Conservation (phyloP, 2,113 vertebrate genomes). For the Hirundichthys speculiger region DNA sequence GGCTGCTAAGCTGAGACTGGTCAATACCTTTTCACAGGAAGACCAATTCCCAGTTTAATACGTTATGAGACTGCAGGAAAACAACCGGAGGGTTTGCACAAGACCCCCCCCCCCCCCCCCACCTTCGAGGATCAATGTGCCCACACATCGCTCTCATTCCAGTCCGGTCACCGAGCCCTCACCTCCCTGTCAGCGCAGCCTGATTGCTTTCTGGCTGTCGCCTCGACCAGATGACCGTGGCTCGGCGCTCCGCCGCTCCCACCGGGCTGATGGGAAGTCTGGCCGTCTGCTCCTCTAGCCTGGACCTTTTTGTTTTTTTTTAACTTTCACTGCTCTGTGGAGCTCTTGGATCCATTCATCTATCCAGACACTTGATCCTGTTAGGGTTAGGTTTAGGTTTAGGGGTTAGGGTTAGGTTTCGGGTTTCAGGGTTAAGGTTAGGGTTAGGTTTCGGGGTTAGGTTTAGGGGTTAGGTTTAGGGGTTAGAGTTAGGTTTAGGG, state of each 20-base stretch:
- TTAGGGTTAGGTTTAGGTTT: too few species aligned
- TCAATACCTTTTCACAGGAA: slow-evolving; percentile 5
- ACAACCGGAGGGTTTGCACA: slow-evolving; percentile 7
- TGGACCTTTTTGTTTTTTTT: too few species aligned
- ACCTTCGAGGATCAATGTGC: slow-evolving; percentile 16
- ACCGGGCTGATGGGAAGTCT: slow-evolving; percentile 34
- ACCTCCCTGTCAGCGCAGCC: slow-evolving; percentile 26
- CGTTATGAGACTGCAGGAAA: slow-evolving; percentile 10
- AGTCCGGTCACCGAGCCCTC: slow-evolving; percentile 28
- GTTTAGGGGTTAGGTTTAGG: too few species aligned
- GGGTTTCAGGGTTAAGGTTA: too few species aligned
- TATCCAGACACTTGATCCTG: too few species aligned
- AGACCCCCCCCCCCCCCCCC: not conserved
- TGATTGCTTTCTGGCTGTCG: slow-evolving; percentile 49
- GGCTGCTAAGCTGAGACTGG: slow-evolving; percentile 1
- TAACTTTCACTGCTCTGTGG: not conserved
- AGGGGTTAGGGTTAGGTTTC: too few species aligned
- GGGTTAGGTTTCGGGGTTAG: too few species aligned
- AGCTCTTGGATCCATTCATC: too few species aligned
- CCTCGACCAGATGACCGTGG: slow-evolving; percentile 40
- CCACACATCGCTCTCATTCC: slow-evolving; percentile 8
- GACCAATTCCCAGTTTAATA: slow-evolving; percentile 12
- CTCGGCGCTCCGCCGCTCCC: slow-evolving; percentile 34
- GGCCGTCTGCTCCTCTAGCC: slow-evolving; percentile 2
- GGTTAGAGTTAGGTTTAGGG: too few species aligned